Base-by-base conservation (phyloP, 2,888 invertebrate genomes). In the Tortricodes alternella region DNA sequence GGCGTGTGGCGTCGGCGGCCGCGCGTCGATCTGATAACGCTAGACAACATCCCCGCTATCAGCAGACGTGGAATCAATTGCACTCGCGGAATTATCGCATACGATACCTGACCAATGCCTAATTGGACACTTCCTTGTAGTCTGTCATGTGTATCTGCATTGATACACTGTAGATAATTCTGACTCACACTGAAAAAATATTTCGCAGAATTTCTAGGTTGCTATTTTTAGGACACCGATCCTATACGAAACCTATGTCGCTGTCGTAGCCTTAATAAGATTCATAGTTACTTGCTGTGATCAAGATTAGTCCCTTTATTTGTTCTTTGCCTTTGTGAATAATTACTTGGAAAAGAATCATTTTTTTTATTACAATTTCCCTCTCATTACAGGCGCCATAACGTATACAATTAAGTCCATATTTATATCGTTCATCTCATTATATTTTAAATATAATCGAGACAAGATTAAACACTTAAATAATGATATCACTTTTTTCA, bases 11-110 rank as follows among this genome's bases (percentile, higher is more conserved):
- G 80, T 74, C 80, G 73, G 73, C 71, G 74, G 38, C 56, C 56
- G 74, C 82, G 78, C 85, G 83, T 78, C 73, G 83, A 89, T 89
- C 89, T 85, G 88, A 89, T 88, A 89, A 76, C 71, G 73, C 74
- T 76, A 79, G 83, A 84, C 85, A 84, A 85, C 86, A 83, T 84
- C 83, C 84, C 78, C 74, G 81, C 78, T 77, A 88, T 87, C 88
- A 76, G 71, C 67, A 71, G 78, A 82, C 82, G 79, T 80, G 80
- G 78, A 82, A 86, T 88, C 87, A 85, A 85, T 85, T 86, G 82
- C 80, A 74, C 78, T 80, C 76, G 77, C 76, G 78, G 84, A 85
- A 85, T 86, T 85, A 88, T 87, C 85, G 85, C 79, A 85, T 80
- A 79, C 81, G 77, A 78, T 80, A 78, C 79, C 78, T 61, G 62